These are phyloP conservation scores for Philereme vetulata DNA, from an alignment of 2,888 invertebrate species.

Conservation along the genomic window DNA sequence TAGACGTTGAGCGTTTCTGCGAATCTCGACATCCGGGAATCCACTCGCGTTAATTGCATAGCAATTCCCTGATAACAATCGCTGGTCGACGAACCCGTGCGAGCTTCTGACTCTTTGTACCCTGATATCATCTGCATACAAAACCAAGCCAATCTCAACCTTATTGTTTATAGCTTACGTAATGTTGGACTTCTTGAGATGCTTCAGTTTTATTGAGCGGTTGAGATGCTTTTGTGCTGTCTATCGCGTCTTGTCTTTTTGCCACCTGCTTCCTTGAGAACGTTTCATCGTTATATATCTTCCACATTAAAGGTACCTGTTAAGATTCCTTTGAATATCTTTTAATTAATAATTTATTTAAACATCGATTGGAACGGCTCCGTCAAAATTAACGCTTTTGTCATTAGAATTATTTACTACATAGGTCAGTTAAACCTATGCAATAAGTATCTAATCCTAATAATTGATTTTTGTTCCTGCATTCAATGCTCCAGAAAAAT, in stretches of 20 bases:
- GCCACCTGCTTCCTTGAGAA: conserved; percentile 61
- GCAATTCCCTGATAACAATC: conserved; percentile 68
- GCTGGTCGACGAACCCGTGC: conserved; percentile 68
- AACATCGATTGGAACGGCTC: no score
- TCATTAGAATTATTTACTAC: no score
- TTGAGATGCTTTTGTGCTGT: conserved; percentile 50
- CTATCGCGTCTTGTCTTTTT: conserved; percentile 43
- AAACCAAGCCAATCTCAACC: conserved; percentile 42
- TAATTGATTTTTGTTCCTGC: no score
- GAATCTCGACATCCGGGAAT: conserved; percentile 53
- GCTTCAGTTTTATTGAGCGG: conserved; percentile 34
- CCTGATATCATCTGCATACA: conserved; percentile 46
- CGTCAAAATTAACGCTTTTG: no score
- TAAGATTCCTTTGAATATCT: neutral
- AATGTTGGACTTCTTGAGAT: conserved; percentile 30
- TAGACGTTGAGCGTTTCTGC: conserved; percentile 28
- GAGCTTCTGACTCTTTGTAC: conserved; percentile 59
- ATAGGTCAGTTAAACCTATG: no score
- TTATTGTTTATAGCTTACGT: conserved; percentile 40
- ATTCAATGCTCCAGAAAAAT: no score
- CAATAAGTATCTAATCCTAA: no score
- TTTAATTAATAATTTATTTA: no score
- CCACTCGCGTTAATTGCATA: conserved; percentile 65
- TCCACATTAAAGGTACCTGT: conserved; percentile 37
- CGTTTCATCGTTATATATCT: conserved; percentile 20